Base-by-base conservation (phyloP, 2,113 vertebrate species). In the Macroglossus sobrinus region DNA sequence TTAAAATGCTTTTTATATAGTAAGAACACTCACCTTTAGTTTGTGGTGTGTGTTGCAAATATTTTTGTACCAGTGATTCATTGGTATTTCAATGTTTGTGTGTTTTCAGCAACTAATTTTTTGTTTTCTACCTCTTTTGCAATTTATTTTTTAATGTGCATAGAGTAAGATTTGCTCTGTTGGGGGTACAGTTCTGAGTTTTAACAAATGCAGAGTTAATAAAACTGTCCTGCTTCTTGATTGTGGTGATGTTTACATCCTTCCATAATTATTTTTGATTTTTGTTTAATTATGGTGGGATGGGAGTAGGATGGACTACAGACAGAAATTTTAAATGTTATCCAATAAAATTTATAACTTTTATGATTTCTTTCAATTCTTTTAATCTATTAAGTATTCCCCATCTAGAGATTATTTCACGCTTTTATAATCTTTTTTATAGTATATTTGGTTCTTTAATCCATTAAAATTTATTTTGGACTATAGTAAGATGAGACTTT, bases 351-450 rank as follows among this genome's bases (percentile, higher is more conserved):
- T 50, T 22, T 93, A 35, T 84, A 91, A 89, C 55, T 89, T 92
- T 96, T 90, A 68, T 86, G 43, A 75, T 84, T 92, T 90, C 66
- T 71, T 79, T 40, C 38, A 75, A 92, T 35, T 84, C 35, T 71
- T 85, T 95, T 91, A 96, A 92, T 63, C 33, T 78, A 95, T 93
- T 66, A 96, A 97, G 47, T 93, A 95, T 93, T 95, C 81, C 76
- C 71, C 38, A 87, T 26, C 43, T 92, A 45, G 59, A 71, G 7
- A 66, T 87, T 92, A 66, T 53, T 82, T 96, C 68, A 19, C 72
- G 33, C 15, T 80, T 96, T 96, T 94, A 96, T 89, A 61, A 47
- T 63, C 38, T 91, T 94, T 96, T 89, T 84, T 69, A 74, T 80
- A 76, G 76, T 90, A 66, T 84, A 61, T 24, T 92, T 93, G 28